Base-by-base conservation (phyloP, 2,113 vertebrate species). In the Hippocampus barbouri region DNA sequence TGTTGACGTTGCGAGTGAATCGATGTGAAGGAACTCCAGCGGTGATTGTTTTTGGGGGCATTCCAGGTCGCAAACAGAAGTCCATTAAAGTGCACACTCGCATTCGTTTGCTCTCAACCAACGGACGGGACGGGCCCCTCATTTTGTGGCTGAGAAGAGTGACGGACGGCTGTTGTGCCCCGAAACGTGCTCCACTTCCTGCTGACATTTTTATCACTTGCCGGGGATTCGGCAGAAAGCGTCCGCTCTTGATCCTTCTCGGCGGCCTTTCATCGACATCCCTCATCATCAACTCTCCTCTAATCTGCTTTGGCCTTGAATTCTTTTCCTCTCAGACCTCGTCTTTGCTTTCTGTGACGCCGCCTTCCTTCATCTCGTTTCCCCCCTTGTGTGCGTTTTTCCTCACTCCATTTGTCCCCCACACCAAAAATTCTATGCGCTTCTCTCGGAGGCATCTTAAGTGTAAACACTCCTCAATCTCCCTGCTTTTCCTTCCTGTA, bases 391-490 rank as follows among this genome's bases (percentile, higher is more conserved):
- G 5, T 79, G 73, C 77, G 60, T 75, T 73, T 74, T 86, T 80
- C 83, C 72, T 78, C 66, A 69, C 64, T 79, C 79, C 45, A 5
- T 83, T 82, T 83, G 82, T 47, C 2, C 43, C 10, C 43, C 8
- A 2, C 14, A 45, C 14, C 14, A 15, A 74, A 73, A 70, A 69
- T 78, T 77, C 66, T 23, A 67, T 78, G 74, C 54, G 59, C 69
- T 64, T 79, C 78, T 75, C 63, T 79, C 68, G 67, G 77, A 83
- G 73, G 66, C 79, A 82, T 75, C 77, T 81, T 87, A 86, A 80
- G 79, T 89, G 80, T 85, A 90, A 89, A 89, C 89, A 91, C 79
- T 82, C 75, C 85, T 88, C 79, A 77, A 81, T 88, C 85, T 88
- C 82, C 77, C 83, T 85, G 82, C 84, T 87, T 81, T 16, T 8